Base-by-base conservation (phyloP, 2,113 vertebrate species). In the Grus americana region DNA sequence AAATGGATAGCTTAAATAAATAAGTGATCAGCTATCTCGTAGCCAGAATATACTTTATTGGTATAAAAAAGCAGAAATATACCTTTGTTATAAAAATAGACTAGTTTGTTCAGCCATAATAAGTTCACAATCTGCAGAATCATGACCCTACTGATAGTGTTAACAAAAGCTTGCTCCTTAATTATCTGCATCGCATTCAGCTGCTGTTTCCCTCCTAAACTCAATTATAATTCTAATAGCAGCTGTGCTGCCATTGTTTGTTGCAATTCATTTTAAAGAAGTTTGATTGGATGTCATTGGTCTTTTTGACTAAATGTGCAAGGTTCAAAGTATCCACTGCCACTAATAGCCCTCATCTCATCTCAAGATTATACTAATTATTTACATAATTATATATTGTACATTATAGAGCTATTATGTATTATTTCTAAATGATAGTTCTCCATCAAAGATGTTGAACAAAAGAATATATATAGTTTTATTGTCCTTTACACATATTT, bases 151-250 rank as follows among this genome's bases (percentile, higher is more conserved):
- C 92, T 97, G 97, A 98, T 96, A 97, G 90, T 97, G 96, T 97
- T 98, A 98, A 97, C 95, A 98, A 98, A 98, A 97, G 87, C 96
- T 96, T 97, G 93, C 94, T 98, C 94, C 97, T 97, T 98, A 98
- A 98, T 98, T 98, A 97, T 96, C 95, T 95, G 74, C 94, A 93
- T 91, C 97, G 88, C 94, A 97, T 97, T 98, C 58, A 24, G 96
- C 97, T 98, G 97, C 97, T 98, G 96, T 97, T 97, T 97, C 93
- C 79, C 97, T 97, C 93, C 88, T 95, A 98, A 98, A 97, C 96
- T 96, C 96, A 98, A 97, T 98, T 98, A 95, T 91, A 80, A 97
- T 96, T 92, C 95, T 98, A 96, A 98, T 97, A 97, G 97, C 94
- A 96, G 97, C 79, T 88, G 96, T 95, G 93, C 81, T 97, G 91